phyloP scores from a whole-genome alignment of 1,140 invertebrate species.

The Caenorhabditis remanei region DNA sequence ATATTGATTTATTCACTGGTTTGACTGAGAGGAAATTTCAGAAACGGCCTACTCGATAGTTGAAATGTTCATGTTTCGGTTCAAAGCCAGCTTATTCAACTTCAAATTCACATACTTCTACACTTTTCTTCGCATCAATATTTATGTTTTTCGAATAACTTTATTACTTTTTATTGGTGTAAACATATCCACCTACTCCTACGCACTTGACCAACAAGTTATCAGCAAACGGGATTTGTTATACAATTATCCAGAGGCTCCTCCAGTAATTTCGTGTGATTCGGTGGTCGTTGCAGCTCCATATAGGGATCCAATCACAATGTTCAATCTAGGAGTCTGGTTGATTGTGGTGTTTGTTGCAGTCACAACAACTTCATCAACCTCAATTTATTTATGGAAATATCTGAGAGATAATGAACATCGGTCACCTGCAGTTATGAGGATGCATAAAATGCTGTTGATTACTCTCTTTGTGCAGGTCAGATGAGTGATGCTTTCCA shows the following conservation, averaged over 20 bases:
- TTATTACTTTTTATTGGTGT: background rate
- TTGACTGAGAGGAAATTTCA: background rate
- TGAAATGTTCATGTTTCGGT: conserved; percentile 15
- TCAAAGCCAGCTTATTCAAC: background rate
- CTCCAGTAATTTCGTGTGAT: background rate
- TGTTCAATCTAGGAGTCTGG: conserved; percentile 11
- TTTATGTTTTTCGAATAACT: background rate
- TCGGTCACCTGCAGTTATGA: background rate
- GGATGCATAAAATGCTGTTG: conserved; percentile 3
- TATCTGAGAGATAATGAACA: background rate
- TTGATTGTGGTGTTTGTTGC: background rate
- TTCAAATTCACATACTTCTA: background rate
- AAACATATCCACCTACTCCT: background rate
- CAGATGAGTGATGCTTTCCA: too few relatives aligned
- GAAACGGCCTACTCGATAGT: conserved; percentile 6
- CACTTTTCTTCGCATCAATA: background rate
- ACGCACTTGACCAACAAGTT: background rate
- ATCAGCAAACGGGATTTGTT: background rate
- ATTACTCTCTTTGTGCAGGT: conserved; percentile 22
- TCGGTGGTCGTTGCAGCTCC: conserved; percentile 9
- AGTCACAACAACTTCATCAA: background rate
- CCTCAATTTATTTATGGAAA: background rate
- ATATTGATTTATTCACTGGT: background rate
- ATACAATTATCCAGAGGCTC: background rate
- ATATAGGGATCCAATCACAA: conserved; percentile 6